A percentile compares a stretch with the other conserved stretches of the same genome.
Evolutionary conservation across 2,797 vertebrate genomes (phyloP).

Genomic region (Eurystomus glaucurus): DNA sequence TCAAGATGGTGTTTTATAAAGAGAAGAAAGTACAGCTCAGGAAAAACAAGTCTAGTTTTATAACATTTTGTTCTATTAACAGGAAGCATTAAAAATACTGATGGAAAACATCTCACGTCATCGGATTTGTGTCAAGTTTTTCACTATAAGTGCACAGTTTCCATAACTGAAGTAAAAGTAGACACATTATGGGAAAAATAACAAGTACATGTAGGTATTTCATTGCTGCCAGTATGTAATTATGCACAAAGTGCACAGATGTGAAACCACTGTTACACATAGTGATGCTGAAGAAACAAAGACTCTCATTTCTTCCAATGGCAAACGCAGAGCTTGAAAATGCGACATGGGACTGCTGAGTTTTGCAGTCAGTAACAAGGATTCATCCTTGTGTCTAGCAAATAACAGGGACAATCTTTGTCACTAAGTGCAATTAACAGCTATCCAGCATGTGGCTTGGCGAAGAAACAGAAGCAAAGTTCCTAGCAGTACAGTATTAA

Average conservation of each 20-base stretch:
- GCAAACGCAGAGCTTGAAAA: background rate
- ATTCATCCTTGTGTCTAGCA: constrained; percentile 85
- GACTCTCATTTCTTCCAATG: background rate
- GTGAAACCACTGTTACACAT: background rate
- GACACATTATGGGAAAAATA: background rate
- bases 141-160: background rate
- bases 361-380: constrained; percentile 85
- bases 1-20: background rate
- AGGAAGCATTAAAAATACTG: background rate
- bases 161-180: background rate
- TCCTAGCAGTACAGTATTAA: background rate
- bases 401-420: constrained; percentile 68
- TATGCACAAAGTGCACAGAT: background rate
- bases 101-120: background rate
- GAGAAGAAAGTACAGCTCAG: background rate
- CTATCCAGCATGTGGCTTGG: background rate
- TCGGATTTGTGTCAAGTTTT: background rate
- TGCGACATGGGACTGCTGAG: background rate
- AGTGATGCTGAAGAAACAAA: background rate
- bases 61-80: background rate
- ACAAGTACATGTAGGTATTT: background rate
- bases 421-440: constrained; percentile 73
- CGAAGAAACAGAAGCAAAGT: background rate
- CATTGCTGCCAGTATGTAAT: background rate
- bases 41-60: constrained; percentile 37